Percentiles rank a stretch among this genome's conserved stretches.
Conservation (phyloP, 2,888 invertebrate species). For the Petrophora chlorosata region DNA sequence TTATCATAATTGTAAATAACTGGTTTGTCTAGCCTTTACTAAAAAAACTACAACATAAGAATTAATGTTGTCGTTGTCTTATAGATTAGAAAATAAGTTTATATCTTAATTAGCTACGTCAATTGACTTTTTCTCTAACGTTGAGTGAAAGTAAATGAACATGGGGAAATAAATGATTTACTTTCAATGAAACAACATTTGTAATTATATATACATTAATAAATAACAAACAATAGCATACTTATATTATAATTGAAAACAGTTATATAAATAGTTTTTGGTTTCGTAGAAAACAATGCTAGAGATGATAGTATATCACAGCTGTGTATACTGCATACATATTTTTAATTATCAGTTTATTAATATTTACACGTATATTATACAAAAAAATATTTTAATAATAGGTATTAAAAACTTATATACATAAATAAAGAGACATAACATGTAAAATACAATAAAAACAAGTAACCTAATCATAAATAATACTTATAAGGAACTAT, state of each 20-base stretch:
- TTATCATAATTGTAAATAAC: no score
- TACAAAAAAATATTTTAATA: neutral
- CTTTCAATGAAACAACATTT: conserved; percentile 18
- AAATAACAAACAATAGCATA: conserved; percentile 21
- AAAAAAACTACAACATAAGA: no score
- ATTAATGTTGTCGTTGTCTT: no score
- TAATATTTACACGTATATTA: neutral
- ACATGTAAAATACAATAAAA: conserved; percentile 11
- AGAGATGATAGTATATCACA: conserved; percentile 58
- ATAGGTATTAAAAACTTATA: neutral
- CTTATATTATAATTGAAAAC: conserved; percentile 17
- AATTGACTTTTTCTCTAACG: conserved; percentile 14
- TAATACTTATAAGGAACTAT: neutral
- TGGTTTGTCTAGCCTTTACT: no score
- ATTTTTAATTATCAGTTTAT: neutral
- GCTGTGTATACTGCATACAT: conserved; percentile 61
- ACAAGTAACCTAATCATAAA: neutral
- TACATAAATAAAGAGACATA: neutral
- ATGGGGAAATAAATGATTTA: conserved; percentile 26
- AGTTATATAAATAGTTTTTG: conserved; percentile 39
- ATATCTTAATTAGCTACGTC: conserved; percentile 15
- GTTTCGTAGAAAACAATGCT: conserved; percentile 33
- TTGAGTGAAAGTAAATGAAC: conserved; percentile 23
- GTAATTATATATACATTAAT: conserved; percentile 29
- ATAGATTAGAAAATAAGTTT: no score